Evolutionary conservation across 1,140 invertebrate species (phyloP).

Genomic region (Drosophila prosaltans): DNA sequence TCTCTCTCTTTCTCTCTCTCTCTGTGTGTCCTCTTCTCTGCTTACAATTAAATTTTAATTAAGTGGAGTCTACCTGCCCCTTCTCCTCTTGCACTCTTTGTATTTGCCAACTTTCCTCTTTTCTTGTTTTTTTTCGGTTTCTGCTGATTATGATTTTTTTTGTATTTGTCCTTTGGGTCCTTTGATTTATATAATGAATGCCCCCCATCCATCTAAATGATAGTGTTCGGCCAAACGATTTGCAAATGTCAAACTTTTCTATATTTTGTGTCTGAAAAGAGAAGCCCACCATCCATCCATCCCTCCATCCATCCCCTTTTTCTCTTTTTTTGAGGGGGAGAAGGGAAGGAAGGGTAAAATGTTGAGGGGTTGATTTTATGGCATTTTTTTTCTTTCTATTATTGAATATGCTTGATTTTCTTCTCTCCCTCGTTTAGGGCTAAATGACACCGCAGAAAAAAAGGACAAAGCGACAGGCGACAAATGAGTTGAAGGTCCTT

Average conservation of each 20-base stretch:
- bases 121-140: neutral
- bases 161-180: neutral
- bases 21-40: neutral
- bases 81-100: no score
- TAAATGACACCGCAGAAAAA: constrained; percentile 80
- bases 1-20: neutral
- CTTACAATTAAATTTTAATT: constrained; percentile 77
- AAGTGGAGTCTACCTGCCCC: constrained; percentile 47
- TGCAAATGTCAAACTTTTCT: constrained; percentile 47
- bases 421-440: constrained; percentile 38
- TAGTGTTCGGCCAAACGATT: constrained; percentile 28
- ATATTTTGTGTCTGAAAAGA: constrained; percentile 7
- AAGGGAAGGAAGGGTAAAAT: neutral
- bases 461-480: constrained; percentile 56
- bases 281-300: no score
- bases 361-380: constrained; percentile 66
- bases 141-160: constrained; percentile 25
- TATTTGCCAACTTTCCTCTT: no score
- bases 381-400: constrained; percentile 56
- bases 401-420: constrained; percentile 58
- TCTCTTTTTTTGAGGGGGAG: neutral
- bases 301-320: constrained; percentile 21
- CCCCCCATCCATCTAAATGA: constrained; percentile 12
- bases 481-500: constrained; percentile 29
- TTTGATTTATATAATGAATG: constrained; percentile 21